These are phyloP conservation scores for Tricholauxania praeusta DNA, from an alignment of 2,888 invertebrate genomes.

Conservation along the genomic window DNA sequence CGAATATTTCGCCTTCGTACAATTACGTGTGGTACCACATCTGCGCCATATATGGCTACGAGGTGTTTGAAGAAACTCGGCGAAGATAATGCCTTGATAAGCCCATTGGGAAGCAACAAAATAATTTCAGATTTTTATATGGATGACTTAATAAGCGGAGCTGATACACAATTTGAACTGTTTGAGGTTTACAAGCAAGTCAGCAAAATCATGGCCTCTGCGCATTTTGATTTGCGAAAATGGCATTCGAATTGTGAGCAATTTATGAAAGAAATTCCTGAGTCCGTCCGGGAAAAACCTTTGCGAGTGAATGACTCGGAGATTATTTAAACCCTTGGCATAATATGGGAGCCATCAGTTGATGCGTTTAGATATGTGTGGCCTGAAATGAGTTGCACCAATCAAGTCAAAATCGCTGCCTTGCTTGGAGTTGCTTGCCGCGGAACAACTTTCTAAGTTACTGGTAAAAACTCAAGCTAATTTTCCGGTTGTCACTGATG, in stretches of 20 bases:
- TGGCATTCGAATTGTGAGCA: conserved; percentile 30
- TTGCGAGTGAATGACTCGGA: conserved; percentile 34
- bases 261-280: conserved; percentile 24
- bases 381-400: conserved; percentile 35
- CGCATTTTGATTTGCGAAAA: conserved; percentile 14
- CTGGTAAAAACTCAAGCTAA: no score
- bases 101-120: conserved; percentile 7
- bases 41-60: conserved; percentile 40
- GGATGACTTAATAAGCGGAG: conserved; percentile 38
- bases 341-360: conserved; percentile 33
- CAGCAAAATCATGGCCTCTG: neutral
- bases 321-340: conserved; percentile 39
- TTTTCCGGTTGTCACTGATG: no score
- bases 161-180: conserved; percentile 37
- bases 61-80: conserved; percentile 37
- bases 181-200: conserved; percentile 30
- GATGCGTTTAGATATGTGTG: conserved; percentile 35
- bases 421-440: conserved; percentile 34
- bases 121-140: conserved; percentile 26
- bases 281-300: conserved; percentile 27
- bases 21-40: conserved; percentile 37
- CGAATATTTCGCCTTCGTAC: conserved; percentile 33
- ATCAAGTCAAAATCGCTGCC: conserved; percentile 40
- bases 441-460: no score
- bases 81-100: conserved; percentile 26